Evolutionary conservation across 2,113 vertebrate genomes (phyloP).

Genomic region (Festucalex cinctus): DNA sequence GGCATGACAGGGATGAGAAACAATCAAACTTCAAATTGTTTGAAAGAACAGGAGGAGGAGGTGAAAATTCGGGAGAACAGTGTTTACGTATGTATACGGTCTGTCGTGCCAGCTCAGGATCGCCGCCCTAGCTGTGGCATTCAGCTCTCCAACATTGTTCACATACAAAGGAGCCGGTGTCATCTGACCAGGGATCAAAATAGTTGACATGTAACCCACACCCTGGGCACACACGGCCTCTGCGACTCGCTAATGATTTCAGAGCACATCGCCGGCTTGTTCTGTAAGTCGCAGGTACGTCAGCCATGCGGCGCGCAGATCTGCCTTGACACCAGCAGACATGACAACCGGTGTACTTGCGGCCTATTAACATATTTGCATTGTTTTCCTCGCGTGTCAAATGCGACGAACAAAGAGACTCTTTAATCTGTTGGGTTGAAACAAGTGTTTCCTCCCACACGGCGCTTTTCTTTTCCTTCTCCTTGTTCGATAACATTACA

Average conservation of each 20-base stretch:
- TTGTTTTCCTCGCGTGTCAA: conserved; percentile 56
- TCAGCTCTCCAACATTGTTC: conserved; percentile 69
- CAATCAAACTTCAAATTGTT: conserved; percentile 70
- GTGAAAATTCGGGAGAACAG: conserved; percentile 46
- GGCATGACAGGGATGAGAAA: conserved; percentile 78
- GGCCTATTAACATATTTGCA: conserved; percentile 55
- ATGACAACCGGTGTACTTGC: conserved; percentile 49
- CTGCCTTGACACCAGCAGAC: conserved; percentile 53
- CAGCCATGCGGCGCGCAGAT: conserved; percentile 52
- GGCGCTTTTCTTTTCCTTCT: conserved; percentile 29
- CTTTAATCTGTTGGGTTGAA: conserved; percentile 61
- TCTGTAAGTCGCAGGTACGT: conserved; percentile 61
- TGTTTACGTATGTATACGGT: conserved; percentile 34
- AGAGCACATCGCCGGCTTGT: conserved; percentile 64
- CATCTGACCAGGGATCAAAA: conserved; percentile 78
- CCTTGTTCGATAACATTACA: conserved; percentile 59
- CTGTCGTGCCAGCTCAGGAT: conserved; percentile 52
- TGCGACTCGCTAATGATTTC: conserved; percentile 76
- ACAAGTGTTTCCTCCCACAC: conserved; percentile 55
- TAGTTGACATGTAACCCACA: conserved; percentile 75
- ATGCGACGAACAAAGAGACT: conserved; percentile 61
- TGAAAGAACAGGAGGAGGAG: conserved; percentile 52
- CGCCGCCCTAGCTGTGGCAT: conserved; percentile 52
- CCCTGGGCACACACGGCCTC: conserved; percentile 60
- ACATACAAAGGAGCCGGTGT: conserved; percentile 74